Base-by-base conservation (phyloP, 2,888 invertebrate genomes). In the Pseudococcus viburni region DNA sequence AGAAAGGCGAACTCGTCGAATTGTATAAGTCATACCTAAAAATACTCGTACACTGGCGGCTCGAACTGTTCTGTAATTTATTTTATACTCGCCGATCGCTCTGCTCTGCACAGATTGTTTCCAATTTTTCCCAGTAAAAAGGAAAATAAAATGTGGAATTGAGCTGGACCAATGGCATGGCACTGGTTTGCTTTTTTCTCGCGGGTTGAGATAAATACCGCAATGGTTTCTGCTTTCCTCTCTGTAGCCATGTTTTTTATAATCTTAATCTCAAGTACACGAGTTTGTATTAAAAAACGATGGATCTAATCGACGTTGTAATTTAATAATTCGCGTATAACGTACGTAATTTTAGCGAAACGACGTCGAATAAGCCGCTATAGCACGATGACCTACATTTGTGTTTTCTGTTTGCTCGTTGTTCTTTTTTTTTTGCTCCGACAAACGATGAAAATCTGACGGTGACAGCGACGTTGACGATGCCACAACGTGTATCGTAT, bases 1-100 rank as follows among this genome's bases (percentile, higher is more conserved):
- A 73, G 68, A 1, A 73, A 73, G 68, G 68, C 68, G 68, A 73
- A 73, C 68, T 15, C 68, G 68, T 73, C 8, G 64, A 64, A 22
- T 64, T 64, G 11, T 73, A 33, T 73, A 73, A 73, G 68, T 73
- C 68, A 73, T 73, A 73, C 68, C 68, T 73, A 73, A 73, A 73
- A 73, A 73, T 73, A 73, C 33, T 19, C 22, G 5, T 64, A 8
- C 26, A 33, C 15, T 33, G 68, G 33, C 68, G 68, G 68, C 68
- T 22, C 12, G 59, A 73, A 73, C 33, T 33, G 12, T 33, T 73
- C 12, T 33, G 15, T 26, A 73, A 73, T 73, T 7, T 73, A 73
- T 33, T 73, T 73, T 33, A 73, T 17, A 33, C 12, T 12, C 59
- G n/a, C 19, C 59, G n/a, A 59, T 59, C 59, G 59, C 19, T 59